Conservation (phyloP, 2,797 vertebrate species). For the Xenopus petersii region DNA sequence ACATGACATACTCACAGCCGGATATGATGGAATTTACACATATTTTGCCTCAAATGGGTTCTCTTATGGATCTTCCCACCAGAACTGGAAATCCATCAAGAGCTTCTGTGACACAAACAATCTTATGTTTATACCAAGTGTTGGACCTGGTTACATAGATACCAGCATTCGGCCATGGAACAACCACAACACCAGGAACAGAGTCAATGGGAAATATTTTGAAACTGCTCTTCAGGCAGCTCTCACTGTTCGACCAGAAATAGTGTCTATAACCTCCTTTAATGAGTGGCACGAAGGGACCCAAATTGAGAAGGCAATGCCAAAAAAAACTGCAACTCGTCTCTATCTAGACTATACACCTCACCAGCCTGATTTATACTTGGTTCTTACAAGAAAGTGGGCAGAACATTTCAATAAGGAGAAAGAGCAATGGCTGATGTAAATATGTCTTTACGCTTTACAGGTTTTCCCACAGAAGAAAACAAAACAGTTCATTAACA, state of each 20-base stretch:
- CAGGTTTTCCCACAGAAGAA: background rate
- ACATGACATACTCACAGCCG: constrained; percentile 74
- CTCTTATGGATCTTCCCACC: constrained; percentile 84
- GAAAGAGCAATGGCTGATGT: constrained; percentile 84
- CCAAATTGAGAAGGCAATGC: constrained; percentile 80
- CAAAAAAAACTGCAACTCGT: constrained; percentile 76
- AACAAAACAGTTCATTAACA: background rate
- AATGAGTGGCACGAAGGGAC: constrained; percentile 90
- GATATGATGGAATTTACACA: constrained; percentile 86
- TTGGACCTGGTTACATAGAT: constrained; percentile 83
- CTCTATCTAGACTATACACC: constrained; percentile 83
- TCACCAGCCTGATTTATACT: constrained; percentile 72
- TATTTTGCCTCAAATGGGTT: constrained; percentile 89
- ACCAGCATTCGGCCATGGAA: constrained; percentile 86
- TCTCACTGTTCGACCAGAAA: constrained; percentile 74
- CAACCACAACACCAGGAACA: constrained; percentile 83
- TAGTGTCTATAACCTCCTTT: constrained; percentile 82
- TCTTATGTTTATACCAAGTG: constrained; percentile 82
- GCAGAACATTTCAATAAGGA: constrained; percentile 82
- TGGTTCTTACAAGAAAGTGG: constrained; percentile 82
- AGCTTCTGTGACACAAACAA: constrained; percentile 80
- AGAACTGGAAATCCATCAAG: constrained; percentile 82
- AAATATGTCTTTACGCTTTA: constrained; percentile 32
- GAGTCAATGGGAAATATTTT: constrained; percentile 87
- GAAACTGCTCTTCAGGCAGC: constrained; percentile 83